These are phyloP conservation scores for Lucifuga dentata DNA, from an alignment of 2,113 vertebrate genomes.

Conservation along the genomic window DNA sequence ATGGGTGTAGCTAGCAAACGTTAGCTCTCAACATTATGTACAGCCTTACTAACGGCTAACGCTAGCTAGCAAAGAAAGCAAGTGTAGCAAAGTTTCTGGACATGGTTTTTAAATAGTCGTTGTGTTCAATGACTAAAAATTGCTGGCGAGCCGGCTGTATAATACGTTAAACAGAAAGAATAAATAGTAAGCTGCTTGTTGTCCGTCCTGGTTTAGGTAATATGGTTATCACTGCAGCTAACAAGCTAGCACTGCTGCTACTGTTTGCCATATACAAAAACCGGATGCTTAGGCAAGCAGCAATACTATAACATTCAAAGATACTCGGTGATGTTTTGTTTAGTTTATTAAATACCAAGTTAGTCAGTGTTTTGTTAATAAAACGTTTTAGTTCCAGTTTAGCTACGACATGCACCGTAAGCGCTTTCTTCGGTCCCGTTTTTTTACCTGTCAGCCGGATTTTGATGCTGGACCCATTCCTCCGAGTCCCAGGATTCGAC, in stretches of 20 bases:
- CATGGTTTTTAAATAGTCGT: neutral
- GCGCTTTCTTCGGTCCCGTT: slow-evolving; percentile 34
- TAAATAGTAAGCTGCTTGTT: slow-evolving; percentile 3
- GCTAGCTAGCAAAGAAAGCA: slow-evolving; percentile 13
- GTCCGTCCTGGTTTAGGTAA: slow-evolving; percentile 29
- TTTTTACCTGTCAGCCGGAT: slow-evolving; percentile 94
- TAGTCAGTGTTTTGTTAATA: accelerated
- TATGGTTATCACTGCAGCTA: slow-evolving; percentile 70
- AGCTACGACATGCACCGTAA: slow-evolving; percentile 42
- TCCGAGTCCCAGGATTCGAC: slow-evolving; percentile 95
- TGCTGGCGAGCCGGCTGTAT: neutral
- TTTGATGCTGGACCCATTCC: slow-evolving; percentile 97
- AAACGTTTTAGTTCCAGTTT: neutral
- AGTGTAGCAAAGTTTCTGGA: slow-evolving; percentile 35
- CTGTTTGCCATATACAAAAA: slow-evolving; percentile 69
- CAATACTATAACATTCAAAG: slow-evolving; percentile 20
- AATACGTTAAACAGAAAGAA: neutral
- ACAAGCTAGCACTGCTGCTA: slow-evolving; percentile 63
- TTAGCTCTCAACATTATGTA: slow-evolving; percentile 66
- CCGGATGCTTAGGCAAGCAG: slow-evolving; percentile 76
- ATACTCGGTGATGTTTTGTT: neutral
- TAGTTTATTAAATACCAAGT: neutral
- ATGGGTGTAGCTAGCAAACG: slow-evolving; percentile 70
- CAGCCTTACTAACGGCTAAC: slow-evolving; percentile 48
- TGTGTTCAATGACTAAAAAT: neutral